phyloP scores from a whole-genome alignment of 1,140 invertebrate species.

The Megalopta genalis region DNA sequence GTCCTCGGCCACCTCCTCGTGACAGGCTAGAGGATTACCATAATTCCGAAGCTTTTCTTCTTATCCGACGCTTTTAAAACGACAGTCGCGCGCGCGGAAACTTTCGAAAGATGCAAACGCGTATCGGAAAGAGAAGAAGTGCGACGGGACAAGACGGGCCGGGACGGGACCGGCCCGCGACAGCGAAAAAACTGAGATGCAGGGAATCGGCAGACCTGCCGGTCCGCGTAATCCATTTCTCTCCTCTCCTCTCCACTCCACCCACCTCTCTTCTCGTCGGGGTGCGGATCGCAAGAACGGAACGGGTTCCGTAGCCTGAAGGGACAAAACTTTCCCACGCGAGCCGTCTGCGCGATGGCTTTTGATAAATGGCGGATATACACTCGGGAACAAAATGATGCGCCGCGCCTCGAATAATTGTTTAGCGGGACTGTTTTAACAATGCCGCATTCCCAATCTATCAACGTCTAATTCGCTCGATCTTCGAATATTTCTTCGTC shows the following conservation, averaged over 20 bases:
- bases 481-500: not conserved
- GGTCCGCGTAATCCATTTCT: constrained; percentile 55
- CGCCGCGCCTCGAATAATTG: constrained; percentile 19
- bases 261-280: not conserved
- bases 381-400: constrained; percentile 8
- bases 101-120: constrained; percentile 52
- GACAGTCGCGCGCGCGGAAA: constrained; percentile 46
- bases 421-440: too few species aligned
- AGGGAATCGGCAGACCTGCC: constrained; percentile 25
- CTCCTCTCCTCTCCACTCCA: not conserved
- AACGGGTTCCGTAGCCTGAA: constrained; percentile 11
- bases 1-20: constrained; percentile 6
- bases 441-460: too few species aligned
- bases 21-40: constrained; percentile 60
- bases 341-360: constrained; percentile 9
- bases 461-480: not conserved
- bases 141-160: too few species aligned
- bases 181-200: not conserved
- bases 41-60: constrained; percentile 65
- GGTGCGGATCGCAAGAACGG: constrained; percentile 35
- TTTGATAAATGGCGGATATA: constrained; percentile 63
- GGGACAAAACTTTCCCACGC: constrained; percentile 49
- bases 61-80: constrained; percentile 63
- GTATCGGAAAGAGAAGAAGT: not conserved
- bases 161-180: not conserved